These are phyloP conservation scores for Isurus oxyrinchus DNA, from an alignment of 2,113 vertebrate species.

Conservation along the genomic window DNA sequence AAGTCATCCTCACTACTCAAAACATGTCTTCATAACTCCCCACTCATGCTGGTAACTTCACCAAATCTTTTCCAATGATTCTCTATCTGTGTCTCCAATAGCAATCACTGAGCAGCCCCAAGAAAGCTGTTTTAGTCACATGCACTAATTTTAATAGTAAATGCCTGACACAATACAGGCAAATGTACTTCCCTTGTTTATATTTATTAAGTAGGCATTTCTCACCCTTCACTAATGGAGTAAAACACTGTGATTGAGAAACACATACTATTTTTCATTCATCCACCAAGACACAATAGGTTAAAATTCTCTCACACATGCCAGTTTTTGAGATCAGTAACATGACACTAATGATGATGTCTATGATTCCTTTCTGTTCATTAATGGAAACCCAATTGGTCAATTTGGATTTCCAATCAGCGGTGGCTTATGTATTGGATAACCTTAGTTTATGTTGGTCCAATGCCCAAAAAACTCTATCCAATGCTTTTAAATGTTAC, in stretches of 20 bases:
- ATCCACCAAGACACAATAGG: background rate
- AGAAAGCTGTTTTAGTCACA: background rate
- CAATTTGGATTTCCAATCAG: background rate
- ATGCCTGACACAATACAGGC: background rate
- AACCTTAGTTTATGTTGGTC: background rate
- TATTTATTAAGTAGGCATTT: background rate
- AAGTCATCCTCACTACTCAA: background rate
- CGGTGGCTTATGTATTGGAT: background rate
- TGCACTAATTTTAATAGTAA: background rate
- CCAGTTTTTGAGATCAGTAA: background rate
- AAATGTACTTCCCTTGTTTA: background rate
- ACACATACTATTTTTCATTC: background rate
- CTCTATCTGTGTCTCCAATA: background rate
- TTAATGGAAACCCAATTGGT: background rate
- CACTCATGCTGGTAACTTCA: background rate
- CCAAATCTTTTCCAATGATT: background rate
- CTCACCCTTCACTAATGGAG: background rate
- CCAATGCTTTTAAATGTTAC: background rate
- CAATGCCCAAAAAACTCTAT: background rate
- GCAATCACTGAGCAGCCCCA: background rate
- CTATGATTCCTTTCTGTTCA: background rate
- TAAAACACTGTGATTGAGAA: background rate
- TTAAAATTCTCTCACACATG: background rate
- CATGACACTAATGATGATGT: too few species aligned
- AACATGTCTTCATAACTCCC: background rate